phyloP scores from a whole-genome alignment of 2,797 vertebrate species.

The Avahi laniger region DNA sequence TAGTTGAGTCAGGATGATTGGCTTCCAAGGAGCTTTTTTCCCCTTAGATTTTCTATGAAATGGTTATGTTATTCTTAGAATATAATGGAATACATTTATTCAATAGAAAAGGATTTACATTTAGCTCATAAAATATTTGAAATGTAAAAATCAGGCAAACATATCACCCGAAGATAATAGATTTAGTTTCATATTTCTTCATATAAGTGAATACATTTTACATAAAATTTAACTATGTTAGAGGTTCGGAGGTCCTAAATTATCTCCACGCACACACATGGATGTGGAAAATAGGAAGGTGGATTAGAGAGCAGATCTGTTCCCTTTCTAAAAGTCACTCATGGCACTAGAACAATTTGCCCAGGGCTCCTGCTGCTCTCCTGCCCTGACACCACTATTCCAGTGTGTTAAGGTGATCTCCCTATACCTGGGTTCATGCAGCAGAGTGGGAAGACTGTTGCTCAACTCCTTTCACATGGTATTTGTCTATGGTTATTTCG shows the following conservation, averaged over 20 bases:
- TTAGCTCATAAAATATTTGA: constrained; percentile 41
- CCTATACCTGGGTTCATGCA: background rate
- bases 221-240: constrained; percentile 14
- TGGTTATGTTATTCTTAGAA: background rate
- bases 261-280: background rate
- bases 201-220: background rate
- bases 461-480: background rate
- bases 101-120: constrained; percentile 41
- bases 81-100: constrained; percentile 22
- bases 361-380: background rate
- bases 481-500: constrained; percentile 46
- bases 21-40: background rate
- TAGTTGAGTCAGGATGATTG: background rate
- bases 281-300: background rate
- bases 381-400: background rate
- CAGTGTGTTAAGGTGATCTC: background rate
- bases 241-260: background rate
- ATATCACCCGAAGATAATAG: background rate
- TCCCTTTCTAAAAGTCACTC: background rate
- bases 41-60: constrained; percentile 21
- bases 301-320: background rate
- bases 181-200: constrained; percentile 27
- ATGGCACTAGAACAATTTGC: background rate
- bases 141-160: constrained; percentile 12
- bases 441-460: background rate